Evolutionary conservation across 1,140 invertebrate genomes (phyloP), one percentile per base, ranked within the genome.

Genomic region (Zaprionus inermis): DNA sequence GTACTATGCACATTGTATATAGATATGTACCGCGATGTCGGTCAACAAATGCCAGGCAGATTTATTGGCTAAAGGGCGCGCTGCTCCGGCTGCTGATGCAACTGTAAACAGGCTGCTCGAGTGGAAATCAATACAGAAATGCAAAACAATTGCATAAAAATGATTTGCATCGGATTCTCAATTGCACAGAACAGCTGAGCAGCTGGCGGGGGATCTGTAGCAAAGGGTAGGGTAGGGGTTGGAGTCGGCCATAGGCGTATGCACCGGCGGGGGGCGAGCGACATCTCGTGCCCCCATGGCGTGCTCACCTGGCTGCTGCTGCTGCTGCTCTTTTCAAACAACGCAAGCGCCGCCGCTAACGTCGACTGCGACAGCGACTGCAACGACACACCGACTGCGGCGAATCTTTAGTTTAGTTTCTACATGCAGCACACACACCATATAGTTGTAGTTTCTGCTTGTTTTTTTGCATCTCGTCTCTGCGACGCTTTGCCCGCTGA

Each of bases 381-480:
- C 70, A 16, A 30, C 69, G 46, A 44, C 81, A 63, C 52, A 69
- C 73, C 24, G 14, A 41, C 76, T 75, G 68, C 71, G 57, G 69
- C 57, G 81, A 80, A 85, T 84, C 74, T 74, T 86, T 82, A 82
- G 54, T 74, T 78, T 78, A 77, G 77, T 84, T 84, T 76, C 75
- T 79, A 72, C 83, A 78, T 61, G 68, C 38, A 66, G 38, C 36
- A 54, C 7, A 30, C 61, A 56, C 41, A 65, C 30, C 28, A 28
- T 28, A 28, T 28, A 28, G 24, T 28, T 24, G 58, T 54, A 30
- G 44, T 65, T 60, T 72, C 61, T 63, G 36, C 58, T 74, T 63
- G 49, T 52, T 67, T 86, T 78, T 82, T 84, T 89, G 84, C 84
- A 78, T 84, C 78, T 88, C 78, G 82, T 72, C 65, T 82, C 76